Evolutionary conservation across 1,140 invertebrate species (phyloP), one percentile per base, ranked within the genome.

Genomic region (Dinoponera quadriceps): DNA sequence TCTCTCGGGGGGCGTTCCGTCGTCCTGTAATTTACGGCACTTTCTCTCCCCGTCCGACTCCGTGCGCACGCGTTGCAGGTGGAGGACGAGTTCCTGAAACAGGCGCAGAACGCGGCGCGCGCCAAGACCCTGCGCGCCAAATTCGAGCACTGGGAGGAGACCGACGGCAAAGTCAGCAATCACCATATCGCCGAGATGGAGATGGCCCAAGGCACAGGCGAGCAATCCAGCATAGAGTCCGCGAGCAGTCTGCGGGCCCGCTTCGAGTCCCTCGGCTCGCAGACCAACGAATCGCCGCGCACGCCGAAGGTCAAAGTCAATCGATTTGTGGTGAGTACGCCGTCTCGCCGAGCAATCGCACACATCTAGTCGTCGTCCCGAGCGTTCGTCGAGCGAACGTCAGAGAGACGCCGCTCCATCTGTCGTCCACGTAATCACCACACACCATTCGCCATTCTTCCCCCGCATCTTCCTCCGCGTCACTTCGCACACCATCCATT

Each of bases 121-220:
- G 98, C 98, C 27, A 98, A 97, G 91, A 97, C 97, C 87, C 94
- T 99, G 86, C 96, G 97, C 83, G 97, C 96, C 54, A 98, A 98
- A 92, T 99, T 99, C 94, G 98, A 99, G 93, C 96, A 97, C 88
- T 98, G 98, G 97, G 96, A 98, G 88, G 96, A 96, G 57, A 96
- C 96, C 20, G 97, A 97, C 88, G 96, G 95, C 3, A 95, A 96
- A 88, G 75, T 88, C 60, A 92, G 74, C 69, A 91, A 57, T 72
- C 90, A 91, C 27, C 88, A 91, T 59, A 75, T 93, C 18, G 92
- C 92, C 14, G 93, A 94, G 77, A 94, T 94, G 87, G 95, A 96
- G 62, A 93, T 94, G 48, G 94, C 94, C 13, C 95, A 96, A 2
- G 85, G 71, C 16, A 87, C 85, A 27, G 93, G 92, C 4, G 96